Evolutionary conservation across 2,113 vertebrate genomes (phyloP).

Genomic region (Hystrix brachyura): DNA sequence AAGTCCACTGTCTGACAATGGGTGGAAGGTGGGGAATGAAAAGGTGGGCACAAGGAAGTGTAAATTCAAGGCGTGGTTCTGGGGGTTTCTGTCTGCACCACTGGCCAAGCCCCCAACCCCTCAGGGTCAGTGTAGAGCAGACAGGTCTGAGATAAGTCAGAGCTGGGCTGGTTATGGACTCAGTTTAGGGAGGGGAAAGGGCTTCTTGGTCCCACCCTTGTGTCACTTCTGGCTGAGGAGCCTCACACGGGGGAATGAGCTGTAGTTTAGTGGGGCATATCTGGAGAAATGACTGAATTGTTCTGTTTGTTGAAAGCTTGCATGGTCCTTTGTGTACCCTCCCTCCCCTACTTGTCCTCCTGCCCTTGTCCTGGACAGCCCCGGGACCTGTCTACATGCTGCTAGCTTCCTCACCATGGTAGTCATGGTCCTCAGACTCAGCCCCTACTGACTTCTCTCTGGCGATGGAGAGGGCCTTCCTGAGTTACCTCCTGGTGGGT

Average conservation of each 20-base stretch:
- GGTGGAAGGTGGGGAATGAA: neutral
- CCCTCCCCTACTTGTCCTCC: neutral
- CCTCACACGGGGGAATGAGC: neutral
- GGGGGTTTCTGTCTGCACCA: neutral
- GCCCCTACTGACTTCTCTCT: neutral
- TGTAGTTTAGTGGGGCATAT: neutral
- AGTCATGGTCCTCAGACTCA: neutral
- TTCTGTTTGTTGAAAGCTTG: neutral
- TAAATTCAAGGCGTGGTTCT: neutral
- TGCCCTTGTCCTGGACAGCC: neutral
- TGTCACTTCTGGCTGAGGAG: neutral
- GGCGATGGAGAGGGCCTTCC: neutral
- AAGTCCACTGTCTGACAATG: neutral
- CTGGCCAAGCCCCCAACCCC: neutral
- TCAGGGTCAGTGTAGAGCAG: neutral
- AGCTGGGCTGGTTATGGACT: neutral
- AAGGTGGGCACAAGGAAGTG: neutral
- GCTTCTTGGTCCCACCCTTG: neutral
- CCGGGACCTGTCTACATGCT: neutral
- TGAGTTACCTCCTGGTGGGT: neutral
- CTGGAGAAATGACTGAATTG: neutral
- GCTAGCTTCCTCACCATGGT: neutral
- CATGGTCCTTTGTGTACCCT: neutral
- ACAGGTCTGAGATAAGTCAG: neutral
- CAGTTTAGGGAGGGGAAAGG: neutral